Evolutionary conservation across 1,140 invertebrate species (phyloP).

Genomic region (Drosophila nannoptera): DNA sequence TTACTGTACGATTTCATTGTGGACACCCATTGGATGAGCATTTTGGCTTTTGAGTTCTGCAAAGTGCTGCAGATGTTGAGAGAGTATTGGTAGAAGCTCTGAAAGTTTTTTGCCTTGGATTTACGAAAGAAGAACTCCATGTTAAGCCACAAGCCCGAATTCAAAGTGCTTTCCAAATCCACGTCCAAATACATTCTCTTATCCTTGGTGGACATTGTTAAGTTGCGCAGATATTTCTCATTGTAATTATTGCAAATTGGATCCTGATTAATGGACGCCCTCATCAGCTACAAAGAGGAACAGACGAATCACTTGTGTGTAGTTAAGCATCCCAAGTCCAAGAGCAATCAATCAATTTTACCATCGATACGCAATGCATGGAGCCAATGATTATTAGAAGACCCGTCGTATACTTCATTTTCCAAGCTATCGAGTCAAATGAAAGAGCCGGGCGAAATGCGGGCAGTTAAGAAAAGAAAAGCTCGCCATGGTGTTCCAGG

Average conservation of each 20-base stretch:
- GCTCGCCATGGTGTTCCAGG: no score
- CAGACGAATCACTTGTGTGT: not conserved
- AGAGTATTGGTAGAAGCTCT: slow-evolving; percentile 50
- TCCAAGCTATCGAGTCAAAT: not conserved
- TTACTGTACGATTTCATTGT: slow-evolving; percentile 35
- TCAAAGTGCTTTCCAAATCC: slow-evolving; percentile 25
- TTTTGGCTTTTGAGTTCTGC: slow-evolving; percentile 27
- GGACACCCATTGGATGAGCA: slow-evolving; percentile 54
- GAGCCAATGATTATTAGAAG: not conserved
- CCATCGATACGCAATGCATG: not conserved
- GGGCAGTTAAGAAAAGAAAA: no score
- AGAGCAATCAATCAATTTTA: not conserved
- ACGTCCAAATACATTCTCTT: slow-evolving; percentile 34
- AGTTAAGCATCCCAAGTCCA: no score
- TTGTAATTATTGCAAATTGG: slow-evolving; percentile 32
- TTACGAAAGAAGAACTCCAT: slow-evolving; percentile 49
- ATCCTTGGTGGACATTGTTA: slow-evolving; percentile 24
- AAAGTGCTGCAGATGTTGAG: slow-evolving; percentile 56
- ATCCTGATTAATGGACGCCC: not conserved
- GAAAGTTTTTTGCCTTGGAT: slow-evolving; percentile 33
- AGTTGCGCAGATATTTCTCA: slow-evolving; percentile 44
- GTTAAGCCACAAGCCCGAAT: slow-evolving; percentile 34
- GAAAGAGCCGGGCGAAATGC: not conserved
- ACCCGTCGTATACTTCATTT: not conserved
- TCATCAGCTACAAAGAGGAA: slow-evolving; percentile 1